These are phyloP conservation scores for Antechinus flavipes DNA, from an alignment of 2,113 vertebrate species.

Conservation along the genomic window DNA sequence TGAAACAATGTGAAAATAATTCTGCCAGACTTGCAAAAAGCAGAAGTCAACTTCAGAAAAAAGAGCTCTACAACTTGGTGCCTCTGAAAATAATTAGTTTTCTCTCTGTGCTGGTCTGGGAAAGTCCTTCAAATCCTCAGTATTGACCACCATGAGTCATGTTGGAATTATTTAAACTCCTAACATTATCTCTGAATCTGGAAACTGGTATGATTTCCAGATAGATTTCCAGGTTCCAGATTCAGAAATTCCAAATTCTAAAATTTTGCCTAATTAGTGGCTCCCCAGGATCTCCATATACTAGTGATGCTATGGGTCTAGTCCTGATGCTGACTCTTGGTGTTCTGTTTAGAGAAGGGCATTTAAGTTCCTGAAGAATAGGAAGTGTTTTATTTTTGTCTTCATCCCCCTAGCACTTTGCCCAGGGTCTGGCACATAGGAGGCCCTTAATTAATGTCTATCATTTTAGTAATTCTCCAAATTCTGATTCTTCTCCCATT, in stretches of 20 bases:
- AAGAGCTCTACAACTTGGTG: conserved; percentile 35
- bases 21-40: conserved; percentile 67
- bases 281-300: neutral
- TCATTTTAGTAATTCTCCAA: neutral
- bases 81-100: neutral
- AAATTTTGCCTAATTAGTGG: neutral
- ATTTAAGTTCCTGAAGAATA: neutral
- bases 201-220: too few species aligned
- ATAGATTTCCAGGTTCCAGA: too few species aligned
- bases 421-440: neutral
- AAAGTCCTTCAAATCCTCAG: neutral
- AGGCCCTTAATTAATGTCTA: neutral
- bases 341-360: neutral
- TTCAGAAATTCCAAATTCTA: neutral
- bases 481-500: neutral
- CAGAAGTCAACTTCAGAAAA: conserved; percentile 43
- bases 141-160: neutral
- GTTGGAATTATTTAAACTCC: neutral
- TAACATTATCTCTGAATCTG: neutral
- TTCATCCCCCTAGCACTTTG: neutral
- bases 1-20: conserved; percentile 71
- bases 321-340: neutral
- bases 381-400: neutral
- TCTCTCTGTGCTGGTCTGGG: neutral
- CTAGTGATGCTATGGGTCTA: neutral